Evolutionary conservation across 2,797 vertebrate genomes (phyloP).

Genomic region (Cygnus olor): DNA sequence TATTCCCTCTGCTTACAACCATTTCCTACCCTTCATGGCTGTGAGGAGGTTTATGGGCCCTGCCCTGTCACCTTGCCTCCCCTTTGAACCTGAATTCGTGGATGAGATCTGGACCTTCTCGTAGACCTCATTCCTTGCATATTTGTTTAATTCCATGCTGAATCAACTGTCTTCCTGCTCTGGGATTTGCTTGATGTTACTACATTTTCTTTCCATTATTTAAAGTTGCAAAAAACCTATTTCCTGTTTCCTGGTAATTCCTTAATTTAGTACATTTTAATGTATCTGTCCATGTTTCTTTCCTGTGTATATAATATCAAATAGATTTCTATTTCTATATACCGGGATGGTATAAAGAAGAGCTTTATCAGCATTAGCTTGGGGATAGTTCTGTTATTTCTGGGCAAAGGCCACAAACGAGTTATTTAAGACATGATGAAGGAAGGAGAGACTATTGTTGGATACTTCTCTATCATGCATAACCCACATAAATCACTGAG

Average conservation of each 20-base stretch:
- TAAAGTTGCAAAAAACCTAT: background rate
- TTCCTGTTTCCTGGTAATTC: conserved; percentile 5
- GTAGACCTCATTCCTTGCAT: background rate
- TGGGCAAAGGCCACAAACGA: conserved; percentile 8
- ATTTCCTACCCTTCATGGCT: background rate
- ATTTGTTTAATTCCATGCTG: background rate
- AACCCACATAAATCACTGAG: background rate
- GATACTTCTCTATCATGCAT: background rate
- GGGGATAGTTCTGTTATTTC: conserved; percentile 9
- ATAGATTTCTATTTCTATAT: too few species aligned
- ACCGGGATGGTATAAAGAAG: background rate
- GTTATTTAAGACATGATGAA: conserved; percentile 18
- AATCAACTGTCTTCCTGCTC: background rate
- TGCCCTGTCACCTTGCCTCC: background rate
- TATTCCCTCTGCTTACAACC: background rate
- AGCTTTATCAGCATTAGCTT: conserved; percentile 27
- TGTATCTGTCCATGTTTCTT: background rate
- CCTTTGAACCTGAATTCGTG: background rate
- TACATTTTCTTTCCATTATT: conserved; percentile 1
- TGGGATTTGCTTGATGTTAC: background rate
- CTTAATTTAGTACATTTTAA: conserved; percentile 10
- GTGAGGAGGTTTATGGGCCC: background rate
- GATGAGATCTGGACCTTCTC: background rate
- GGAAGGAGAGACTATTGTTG: background rate
- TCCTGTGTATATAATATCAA: background rate